Evolutionary conservation across 2,113 vertebrate species (phyloP).

Genomic region (Argyrosomus japonicus): DNA sequence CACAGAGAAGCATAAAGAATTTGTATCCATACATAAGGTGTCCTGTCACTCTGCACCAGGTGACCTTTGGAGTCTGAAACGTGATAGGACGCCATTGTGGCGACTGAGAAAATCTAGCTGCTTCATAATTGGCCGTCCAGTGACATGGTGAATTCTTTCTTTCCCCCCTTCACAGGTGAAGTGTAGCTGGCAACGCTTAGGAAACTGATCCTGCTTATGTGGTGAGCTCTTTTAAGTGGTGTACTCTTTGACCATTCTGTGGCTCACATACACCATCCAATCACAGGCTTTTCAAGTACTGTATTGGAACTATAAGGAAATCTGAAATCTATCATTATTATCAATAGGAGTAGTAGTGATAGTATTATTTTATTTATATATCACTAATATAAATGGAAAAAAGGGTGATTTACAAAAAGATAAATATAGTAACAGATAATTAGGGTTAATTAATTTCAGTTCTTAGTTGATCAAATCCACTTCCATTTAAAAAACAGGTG

Average conservation of each 20-base stretch:
- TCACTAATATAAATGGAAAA: neutral
- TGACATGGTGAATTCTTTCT: slow-evolving; percentile 59
- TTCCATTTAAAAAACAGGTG: too few species aligned
- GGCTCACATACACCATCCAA: slow-evolving; percentile 35
- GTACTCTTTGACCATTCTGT: slow-evolving; percentile 50
- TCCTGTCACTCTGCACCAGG: slow-evolving; percentile 59
- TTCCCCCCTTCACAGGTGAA: slow-evolving; percentile 56
- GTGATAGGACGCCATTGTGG: slow-evolving; percentile 70
- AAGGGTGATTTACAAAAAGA: neutral
- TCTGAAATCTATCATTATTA: neutral
- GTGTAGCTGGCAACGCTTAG: slow-evolving; percentile 63
- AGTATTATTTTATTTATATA: neutral
- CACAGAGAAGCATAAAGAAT: slow-evolving; percentile 45
- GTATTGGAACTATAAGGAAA: neutral
- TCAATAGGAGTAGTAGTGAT: neutral
- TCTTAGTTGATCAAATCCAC: neutral
- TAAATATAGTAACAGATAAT: neutral
- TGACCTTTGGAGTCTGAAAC: slow-evolving; percentile 78
- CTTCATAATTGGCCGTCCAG: slow-evolving; percentile 67
- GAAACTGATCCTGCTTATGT: slow-evolving; percentile 78
- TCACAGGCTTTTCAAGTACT: slow-evolving; percentile 28
- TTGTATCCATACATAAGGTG: slow-evolving; percentile 47
- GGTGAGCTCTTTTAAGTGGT: slow-evolving; percentile 67
- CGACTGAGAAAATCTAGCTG: slow-evolving; percentile 60
- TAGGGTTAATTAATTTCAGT: neutral